Evolutionary conservation across 1,140 invertebrate species (phyloP).

Genomic region (Linepithema humile): DNA sequence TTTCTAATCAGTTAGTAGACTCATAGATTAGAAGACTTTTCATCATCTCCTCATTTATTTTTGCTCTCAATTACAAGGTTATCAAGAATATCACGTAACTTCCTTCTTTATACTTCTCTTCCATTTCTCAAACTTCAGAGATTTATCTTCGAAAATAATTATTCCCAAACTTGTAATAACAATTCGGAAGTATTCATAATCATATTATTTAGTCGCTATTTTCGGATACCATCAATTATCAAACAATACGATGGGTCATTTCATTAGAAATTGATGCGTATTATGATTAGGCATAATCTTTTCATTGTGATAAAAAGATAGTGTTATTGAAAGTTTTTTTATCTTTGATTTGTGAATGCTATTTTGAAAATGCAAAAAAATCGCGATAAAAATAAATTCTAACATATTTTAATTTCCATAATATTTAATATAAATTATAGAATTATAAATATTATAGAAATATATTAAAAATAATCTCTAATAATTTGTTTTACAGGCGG

Average conservation of each 20-base stretch:
- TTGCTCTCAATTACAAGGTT: not conserved
- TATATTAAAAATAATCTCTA: not conserved
- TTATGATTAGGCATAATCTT: too few relatives aligned
- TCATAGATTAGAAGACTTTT: too few relatives aligned
- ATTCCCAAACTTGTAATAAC: not conserved
- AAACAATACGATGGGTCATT: too few relatives aligned
- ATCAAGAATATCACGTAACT: not conserved
- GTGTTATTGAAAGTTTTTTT: too few relatives aligned
- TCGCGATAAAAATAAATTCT: not conserved
- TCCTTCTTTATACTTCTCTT: not conserved
- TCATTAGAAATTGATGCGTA: too few relatives aligned
- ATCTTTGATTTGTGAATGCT: too few relatives aligned
- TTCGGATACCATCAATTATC: not conserved
- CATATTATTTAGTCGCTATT: not conserved
- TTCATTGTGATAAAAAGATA: too few relatives aligned
- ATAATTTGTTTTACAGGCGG: slow-evolving; percentile 42
- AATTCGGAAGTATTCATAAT: not conserved
- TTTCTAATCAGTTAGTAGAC: too few relatives aligned
- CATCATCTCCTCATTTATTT: not conserved
- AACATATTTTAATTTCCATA: not conserved
- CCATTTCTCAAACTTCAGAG: not conserved
- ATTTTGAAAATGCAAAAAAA: not conserved
- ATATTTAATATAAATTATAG: not conserved
- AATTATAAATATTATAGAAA: not conserved
- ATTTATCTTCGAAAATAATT: not conserved